Evolutionary conservation across 2,888 invertebrate genomes (phyloP), one percentile per base, ranked within the genome.

Genomic region (Pteria penguin): DNA sequence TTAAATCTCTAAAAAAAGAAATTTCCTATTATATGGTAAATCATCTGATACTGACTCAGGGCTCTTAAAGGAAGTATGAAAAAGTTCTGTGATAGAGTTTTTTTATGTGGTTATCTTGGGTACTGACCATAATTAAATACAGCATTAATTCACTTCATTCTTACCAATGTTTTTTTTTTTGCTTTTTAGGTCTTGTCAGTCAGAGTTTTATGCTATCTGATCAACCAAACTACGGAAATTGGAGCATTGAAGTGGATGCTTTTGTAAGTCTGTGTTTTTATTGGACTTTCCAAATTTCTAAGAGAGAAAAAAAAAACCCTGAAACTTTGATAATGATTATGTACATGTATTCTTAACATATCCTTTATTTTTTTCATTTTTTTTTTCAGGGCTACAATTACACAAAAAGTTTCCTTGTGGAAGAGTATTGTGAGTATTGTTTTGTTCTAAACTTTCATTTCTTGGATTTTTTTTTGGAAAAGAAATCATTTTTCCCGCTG

Each of bases 161-260:
- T n/a, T 26, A n/a, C 26, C 58, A 24, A 26, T 24, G 22, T 24
- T 26, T 24, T 24, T 24, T 61, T 2, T 32, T 72, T 65, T 71
- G 5, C 58, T 73, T 75, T 83, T 54, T 96, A 91, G 98, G 98
- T 66, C 96, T 97, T 5, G 97, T 98, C n/a, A 97, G 97, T 82
- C 93, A 98, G 82, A 95, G 95, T 69, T 98, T 98, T 93, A 95
- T 95, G 88, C 93, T 98, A 71, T 96, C 98, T 0, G 97, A 97
- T 92, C 97, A 97, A 91, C 97, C 98, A 0, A 94, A 96, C 60
- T 98, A 95, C 92, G 98, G 98, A 5, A 96, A 96, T 89, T 98
- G 98, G 98, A 95, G 94, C 60, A 95, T 98, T 82, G 94, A 96
- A 80, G 96, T 98, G 0, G 94, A 96, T 82, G 98, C 97, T 0